These are phyloP conservation scores for Bryconaethiops microstoma DNA, from an alignment of 2,797 vertebrate genomes.

Conservation along the genomic window DNA sequence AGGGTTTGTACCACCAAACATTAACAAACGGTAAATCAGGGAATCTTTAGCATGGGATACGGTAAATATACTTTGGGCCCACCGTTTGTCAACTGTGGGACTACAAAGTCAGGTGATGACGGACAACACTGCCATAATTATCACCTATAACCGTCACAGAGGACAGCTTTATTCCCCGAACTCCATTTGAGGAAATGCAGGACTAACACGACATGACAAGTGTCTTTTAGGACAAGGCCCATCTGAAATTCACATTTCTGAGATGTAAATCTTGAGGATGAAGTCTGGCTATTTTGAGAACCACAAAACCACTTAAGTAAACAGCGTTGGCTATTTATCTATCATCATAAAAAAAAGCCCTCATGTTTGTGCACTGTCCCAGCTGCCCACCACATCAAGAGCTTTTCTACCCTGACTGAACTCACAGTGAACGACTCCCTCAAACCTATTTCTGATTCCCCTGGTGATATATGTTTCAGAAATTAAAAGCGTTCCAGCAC, in stretches of 20 bases:
- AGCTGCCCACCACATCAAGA: slow-evolving; percentile 75
- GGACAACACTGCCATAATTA: slow-evolving; percentile 37
- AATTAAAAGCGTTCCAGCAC: slow-evolving; percentile 62
- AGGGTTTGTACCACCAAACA: slow-evolving; percentile 28
- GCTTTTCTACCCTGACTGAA: slow-evolving; percentile 49
- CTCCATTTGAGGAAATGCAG: slow-evolving; percentile 46
- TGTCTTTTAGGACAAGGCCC: slow-evolving; percentile 58
- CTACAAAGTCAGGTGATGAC: slow-evolving; percentile 31
- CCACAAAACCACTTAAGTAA: slow-evolving; percentile 72
- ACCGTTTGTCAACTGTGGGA: slow-evolving; percentile 33
- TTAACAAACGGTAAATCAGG: slow-evolving; percentile 36
- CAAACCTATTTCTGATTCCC: slow-evolving; percentile 58
- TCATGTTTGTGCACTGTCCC: slow-evolving; percentile 58
- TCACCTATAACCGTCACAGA: slow-evolving; percentile 44
- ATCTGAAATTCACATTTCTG: slow-evolving; percentile 64
- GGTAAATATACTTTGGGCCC: slow-evolving; percentile 13
- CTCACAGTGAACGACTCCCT: slow-evolving; percentile 62
- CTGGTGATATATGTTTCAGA: slow-evolving; percentile 47
- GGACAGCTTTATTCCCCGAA: slow-evolving; percentile 41
- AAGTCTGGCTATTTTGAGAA: slow-evolving; percentile 68
- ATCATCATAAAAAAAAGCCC: slow-evolving; percentile 63
- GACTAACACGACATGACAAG: slow-evolving; percentile 50
- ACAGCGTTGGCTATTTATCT: slow-evolving; percentile 62
- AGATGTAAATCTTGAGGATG: slow-evolving; percentile 55
- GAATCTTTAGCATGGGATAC: slow-evolving; percentile 29